A percentile compares a stretch with the other conserved stretches of the same genome.
Conservation (phyloP, 2,113 vertebrate genomes). For the Laticauda colubrina region DNA sequence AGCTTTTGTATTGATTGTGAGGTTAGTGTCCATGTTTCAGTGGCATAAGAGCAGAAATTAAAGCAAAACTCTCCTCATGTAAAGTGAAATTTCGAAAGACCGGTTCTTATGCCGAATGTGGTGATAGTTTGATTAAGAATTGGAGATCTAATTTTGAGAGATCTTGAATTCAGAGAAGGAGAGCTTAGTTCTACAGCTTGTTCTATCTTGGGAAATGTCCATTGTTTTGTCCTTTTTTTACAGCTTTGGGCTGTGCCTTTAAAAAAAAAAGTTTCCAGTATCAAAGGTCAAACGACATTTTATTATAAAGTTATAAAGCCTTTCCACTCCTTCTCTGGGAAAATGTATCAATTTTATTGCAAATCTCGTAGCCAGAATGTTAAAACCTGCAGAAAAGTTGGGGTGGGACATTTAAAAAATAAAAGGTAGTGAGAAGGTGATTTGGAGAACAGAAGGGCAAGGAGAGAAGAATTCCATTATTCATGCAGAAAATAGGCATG, state of each 20-base stretch:
- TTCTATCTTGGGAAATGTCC: background rate
- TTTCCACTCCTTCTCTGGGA: background rate
- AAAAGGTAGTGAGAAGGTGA: background rate
- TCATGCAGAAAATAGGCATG: background rate
- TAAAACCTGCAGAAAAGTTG: background rate
- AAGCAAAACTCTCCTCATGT: background rate
- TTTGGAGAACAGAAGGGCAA: background rate
- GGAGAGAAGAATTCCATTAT: background rate
- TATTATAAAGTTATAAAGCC: background rate
- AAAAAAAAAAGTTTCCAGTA: background rate
- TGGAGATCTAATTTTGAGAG: background rate
- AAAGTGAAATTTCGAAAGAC: background rate
- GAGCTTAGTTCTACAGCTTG: background rate
- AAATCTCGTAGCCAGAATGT: background rate
- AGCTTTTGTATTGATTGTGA: no score
- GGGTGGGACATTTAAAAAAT: background rate
- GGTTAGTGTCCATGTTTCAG: no score
- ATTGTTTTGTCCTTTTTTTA: background rate
- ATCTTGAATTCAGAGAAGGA: background rate
- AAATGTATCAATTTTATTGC: background rate
- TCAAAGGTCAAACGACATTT: background rate
- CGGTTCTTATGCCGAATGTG: fast-evolving
- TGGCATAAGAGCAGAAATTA: no score
- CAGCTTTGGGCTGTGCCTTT: background rate
- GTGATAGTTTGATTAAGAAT: background rate